Percentiles rank a stretch among this genome's conserved stretches.
phyloP scores from a whole-genome alignment of 2,113 vertebrate genomes.

The Corythornis madagascariensis region DNA sequence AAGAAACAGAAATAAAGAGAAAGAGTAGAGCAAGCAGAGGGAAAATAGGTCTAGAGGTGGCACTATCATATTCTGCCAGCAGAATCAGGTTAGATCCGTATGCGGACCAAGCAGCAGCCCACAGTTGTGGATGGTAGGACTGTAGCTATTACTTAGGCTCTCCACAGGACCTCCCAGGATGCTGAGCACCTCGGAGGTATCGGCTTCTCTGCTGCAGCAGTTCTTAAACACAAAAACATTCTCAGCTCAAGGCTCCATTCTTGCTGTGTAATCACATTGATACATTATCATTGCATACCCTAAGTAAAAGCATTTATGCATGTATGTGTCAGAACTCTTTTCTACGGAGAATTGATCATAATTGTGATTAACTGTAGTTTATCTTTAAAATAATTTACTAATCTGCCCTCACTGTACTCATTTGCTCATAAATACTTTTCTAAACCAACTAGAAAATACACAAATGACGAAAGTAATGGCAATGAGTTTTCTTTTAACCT shows the following conservation, averaged over 20 bases:
- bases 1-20: constrained; percentile 52
- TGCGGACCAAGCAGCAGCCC: background rate
- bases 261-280: background rate
- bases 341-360: background rate
- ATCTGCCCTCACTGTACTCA: background rate
- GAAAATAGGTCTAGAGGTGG: background rate
- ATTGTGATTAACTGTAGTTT: background rate
- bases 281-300: background rate
- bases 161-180: background rate
- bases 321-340: background rate
- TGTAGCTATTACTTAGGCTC: fast-evolving
- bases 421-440: background rate
- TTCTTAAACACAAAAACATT: background rate
- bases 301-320: background rate
- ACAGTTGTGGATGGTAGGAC: fast-evolving
- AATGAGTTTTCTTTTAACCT: background rate
- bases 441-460: background rate
- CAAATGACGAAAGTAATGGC: background rate
- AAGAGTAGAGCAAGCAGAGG: background rate
- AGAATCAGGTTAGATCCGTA: background rate
- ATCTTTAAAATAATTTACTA: background rate
- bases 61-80: background rate
- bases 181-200: background rate
- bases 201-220: background rate
- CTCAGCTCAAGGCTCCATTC: background rate